phyloP scores from a whole-genome alignment of 1,140 invertebrate genomes.

The Nephotettix cincticeps region DNA sequence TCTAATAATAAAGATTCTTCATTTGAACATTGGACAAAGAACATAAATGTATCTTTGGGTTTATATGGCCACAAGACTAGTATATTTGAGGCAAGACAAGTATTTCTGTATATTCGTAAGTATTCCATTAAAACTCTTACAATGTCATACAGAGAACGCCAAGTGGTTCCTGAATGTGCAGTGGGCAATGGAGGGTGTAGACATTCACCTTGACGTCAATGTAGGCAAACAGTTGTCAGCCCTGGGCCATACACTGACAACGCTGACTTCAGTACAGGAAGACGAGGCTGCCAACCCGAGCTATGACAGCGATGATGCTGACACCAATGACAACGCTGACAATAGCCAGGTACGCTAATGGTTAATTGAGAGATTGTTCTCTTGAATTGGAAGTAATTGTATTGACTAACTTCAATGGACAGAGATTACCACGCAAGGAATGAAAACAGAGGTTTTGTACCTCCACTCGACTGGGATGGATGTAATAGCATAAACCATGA shows the following conservation, averaged over 20 bases:
- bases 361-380: too few relatives aligned
- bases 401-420: too few relatives aligned
- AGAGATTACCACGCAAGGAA: too few relatives aligned
- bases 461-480: too few relatives aligned
- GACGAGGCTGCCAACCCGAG: constrained; percentile 68
- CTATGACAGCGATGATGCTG: constrained; percentile 70
- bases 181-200: constrained; percentile 99
- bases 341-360: constrained; percentile 31
- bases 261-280: constrained; percentile 81
- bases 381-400: too few relatives aligned
- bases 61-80: too few relatives aligned
- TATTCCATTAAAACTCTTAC: background rate
- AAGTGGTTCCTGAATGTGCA: constrained; percentile 98
- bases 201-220: constrained; percentile 93
- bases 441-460: too few relatives aligned
- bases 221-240: constrained; percentile 94
- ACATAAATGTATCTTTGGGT: too few relatives aligned
- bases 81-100: background rate
- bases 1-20: too few relatives aligned
- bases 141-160: constrained; percentile 70
- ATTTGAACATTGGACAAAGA: too few relatives aligned
- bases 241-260: constrained; percentile 91
- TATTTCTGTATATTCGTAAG: too few relatives aligned
- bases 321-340: constrained; percentile 35
- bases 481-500: too few relatives aligned